phyloP scores from a whole-genome alignment of 2,888 invertebrate species.

The Melipona bicolor region DNA sequence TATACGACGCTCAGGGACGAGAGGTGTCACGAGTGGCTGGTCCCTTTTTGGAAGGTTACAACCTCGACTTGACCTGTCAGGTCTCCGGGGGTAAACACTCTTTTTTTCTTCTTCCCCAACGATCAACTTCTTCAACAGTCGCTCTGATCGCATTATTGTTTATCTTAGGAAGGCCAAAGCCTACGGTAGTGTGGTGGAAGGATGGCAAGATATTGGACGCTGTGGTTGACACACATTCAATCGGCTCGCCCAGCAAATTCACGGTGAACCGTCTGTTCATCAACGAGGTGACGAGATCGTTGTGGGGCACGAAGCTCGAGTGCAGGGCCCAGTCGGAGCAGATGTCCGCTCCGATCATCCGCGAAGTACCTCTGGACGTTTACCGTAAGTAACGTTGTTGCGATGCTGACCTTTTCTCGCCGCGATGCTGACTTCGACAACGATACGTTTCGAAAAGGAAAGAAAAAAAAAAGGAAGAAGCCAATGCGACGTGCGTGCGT shows the following conservation, averaged over 20 bases:
- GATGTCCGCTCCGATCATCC: slow-evolving; percentile 88
- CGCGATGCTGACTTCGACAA: background rate
- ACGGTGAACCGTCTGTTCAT: slow-evolving; percentile 92
- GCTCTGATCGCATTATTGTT: background rate
- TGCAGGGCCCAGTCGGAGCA: slow-evolving; percentile 92
- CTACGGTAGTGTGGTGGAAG: slow-evolving; percentile 93
- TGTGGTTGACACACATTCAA: slow-evolving; percentile 87
- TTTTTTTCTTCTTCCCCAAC: too few species aligned
- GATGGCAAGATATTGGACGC: slow-evolving; percentile 90
- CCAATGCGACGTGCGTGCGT: slow-evolving; percentile 28
- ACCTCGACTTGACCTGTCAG: slow-evolving; percentile 93
- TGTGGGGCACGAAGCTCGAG: slow-evolving; percentile 90
- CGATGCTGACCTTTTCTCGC: too few species aligned
- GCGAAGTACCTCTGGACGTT: slow-evolving; percentile 92
- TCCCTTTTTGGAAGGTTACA: slow-evolving; percentile 94
- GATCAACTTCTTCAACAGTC: too few species aligned
- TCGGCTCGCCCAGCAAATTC: slow-evolving; percentile 85
- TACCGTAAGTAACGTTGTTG: slow-evolving; percentile 84
- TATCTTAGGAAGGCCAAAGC: slow-evolving; percentile 90
- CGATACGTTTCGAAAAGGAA: slow-evolving; percentile 20
- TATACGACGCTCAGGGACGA: slow-evolving; percentile 93
- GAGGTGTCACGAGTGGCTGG: slow-evolving; percentile 92
- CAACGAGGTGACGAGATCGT: slow-evolving; percentile 89
- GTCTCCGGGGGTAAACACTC: slow-evolving; percentile 91
- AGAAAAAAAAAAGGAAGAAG: too few species aligned